Conservation (phyloP, 2,888 invertebrate species). For the Metallyticus violacea region DNA sequence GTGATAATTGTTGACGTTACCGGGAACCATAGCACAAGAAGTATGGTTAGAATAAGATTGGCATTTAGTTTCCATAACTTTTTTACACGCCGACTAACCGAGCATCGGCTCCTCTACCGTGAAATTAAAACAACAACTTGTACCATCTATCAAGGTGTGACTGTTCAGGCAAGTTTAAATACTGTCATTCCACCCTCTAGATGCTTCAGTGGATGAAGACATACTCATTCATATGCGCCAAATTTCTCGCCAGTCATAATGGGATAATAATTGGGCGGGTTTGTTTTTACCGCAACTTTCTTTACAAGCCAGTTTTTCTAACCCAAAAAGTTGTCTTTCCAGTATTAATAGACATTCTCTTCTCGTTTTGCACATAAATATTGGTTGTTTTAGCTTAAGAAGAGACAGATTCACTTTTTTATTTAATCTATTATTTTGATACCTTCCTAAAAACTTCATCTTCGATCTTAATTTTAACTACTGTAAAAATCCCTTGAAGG, state of each 20-base stretch:
- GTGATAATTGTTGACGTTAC: not conserved
- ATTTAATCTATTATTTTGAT: too few relatives aligned
- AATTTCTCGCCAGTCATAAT: not conserved
- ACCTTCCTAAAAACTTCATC: too few relatives aligned
- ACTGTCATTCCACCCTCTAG: not conserved
- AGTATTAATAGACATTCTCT: not conserved
- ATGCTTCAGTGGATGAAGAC: not conserved
- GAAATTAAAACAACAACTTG: not conserved
- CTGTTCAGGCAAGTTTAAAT: not conserved
- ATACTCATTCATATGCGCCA: not conserved
- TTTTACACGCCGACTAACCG: not conserved
- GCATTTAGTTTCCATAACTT: not conserved
- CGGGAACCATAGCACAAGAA: not conserved
- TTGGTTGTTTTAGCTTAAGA: not conserved
- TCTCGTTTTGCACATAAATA: not conserved
- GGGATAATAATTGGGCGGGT: not conserved
- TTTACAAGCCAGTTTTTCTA: not conserved
- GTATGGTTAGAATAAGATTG: not conserved
- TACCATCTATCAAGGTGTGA: not conserved
- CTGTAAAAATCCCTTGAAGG: too few relatives aligned
- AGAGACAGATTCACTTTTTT: too few relatives aligned
- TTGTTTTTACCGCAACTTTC: not conserved
- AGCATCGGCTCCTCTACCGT: not conserved
- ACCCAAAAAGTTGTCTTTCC: not conserved
- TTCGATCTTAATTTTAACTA: too few relatives aligned